Evolutionary conservation across 2,888 invertebrate genomes (phyloP).

Genomic region (Cephus rjabovi): DNA sequence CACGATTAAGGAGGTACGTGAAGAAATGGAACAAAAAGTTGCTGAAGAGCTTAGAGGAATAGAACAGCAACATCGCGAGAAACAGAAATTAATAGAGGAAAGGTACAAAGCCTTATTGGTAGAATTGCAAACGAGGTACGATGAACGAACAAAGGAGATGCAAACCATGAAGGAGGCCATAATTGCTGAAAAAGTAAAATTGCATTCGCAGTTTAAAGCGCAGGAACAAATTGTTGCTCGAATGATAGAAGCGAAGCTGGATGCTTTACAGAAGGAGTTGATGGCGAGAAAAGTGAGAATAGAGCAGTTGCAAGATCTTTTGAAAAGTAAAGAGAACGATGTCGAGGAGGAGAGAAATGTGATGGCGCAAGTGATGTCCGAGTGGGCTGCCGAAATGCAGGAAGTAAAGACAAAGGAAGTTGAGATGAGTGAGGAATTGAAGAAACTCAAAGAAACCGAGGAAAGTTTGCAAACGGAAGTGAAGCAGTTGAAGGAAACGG

Average conservation of each 20-base stretch:
- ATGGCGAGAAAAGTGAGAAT: slow-evolving; percentile 49
- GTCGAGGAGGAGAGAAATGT: slow-evolving; percentile 66
- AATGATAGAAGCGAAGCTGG: slow-evolving; percentile 65
- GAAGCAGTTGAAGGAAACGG: slow-evolving; percentile 60
- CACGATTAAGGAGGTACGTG: slow-evolving; percentile 72
- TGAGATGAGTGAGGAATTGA: slow-evolving; percentile 67
- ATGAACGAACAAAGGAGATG: slow-evolving; percentile 70
- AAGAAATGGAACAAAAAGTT: slow-evolving; percentile 77
- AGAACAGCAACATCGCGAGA: slow-evolving; percentile 70
- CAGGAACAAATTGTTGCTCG: slow-evolving; percentile 69
- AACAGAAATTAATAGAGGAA: slow-evolving; percentile 69
- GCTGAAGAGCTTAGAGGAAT: slow-evolving; percentile 73
- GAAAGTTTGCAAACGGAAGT: slow-evolving; percentile 68
- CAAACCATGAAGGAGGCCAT: slow-evolving; percentile 70
- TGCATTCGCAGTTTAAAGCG: slow-evolving; percentile 69
- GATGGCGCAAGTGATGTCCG: slow-evolving; percentile 63
- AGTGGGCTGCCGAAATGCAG: slow-evolving; percentile 56
- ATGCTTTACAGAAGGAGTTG: slow-evolving; percentile 47
- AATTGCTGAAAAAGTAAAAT: slow-evolving; percentile 68
- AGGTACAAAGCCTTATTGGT: slow-evolving; percentile 67
- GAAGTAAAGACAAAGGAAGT: slow-evolving; percentile 60
- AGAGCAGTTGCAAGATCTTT: slow-evolving; percentile 68
- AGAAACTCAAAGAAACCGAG: slow-evolving; percentile 67
- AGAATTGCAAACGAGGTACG: slow-evolving; percentile 68
- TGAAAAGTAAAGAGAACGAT: slow-evolving; percentile 70